Evolutionary conservation across 2,888 invertebrate genomes (phyloP).

Genomic region (Torymus tubicola): DNA sequence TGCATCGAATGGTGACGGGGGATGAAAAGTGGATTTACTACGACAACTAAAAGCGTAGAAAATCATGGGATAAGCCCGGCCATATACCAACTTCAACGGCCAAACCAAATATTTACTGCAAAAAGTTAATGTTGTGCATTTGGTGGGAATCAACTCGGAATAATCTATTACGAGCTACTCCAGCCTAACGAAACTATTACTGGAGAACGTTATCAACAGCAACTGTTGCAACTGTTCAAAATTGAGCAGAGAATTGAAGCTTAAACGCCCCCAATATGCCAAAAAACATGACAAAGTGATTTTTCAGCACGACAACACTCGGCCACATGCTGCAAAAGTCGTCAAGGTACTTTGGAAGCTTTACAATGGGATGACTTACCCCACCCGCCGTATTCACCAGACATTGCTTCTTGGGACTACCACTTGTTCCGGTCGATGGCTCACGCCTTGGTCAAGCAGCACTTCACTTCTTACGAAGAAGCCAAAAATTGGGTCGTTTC

Average conservation of each 20-base stretch:
- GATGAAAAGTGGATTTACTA: too few species aligned
- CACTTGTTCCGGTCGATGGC: conserved; percentile 5
- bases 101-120: too few species aligned
- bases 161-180: conserved; percentile 58
- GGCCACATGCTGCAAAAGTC: too few species aligned
- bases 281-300: conserved; percentile 62
- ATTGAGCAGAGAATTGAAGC: conserved; percentile 53
- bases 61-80: too few species aligned
- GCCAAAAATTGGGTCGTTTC: conserved; percentile 7
- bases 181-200: conserved; percentile 57
- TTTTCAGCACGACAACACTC: conserved; percentile 57
- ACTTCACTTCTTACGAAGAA: not conserved
- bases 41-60: too few species aligned
- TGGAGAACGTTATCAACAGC: conserved; percentile 54
- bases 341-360: not conserved
- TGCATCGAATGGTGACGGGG: too few species aligned
- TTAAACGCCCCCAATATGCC: conserved; percentile 52
- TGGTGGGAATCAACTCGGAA: conserved; percentile 41
- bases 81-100: too few species aligned
- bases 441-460: not conserved
- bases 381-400: conserved; percentile 17
- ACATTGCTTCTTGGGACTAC: conserved; percentile 3
- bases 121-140: too few species aligned
- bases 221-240: conserved; percentile 58
- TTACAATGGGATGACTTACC: not conserved